phyloP scores from a whole-genome alignment of 2,888 invertebrate species.

The Gymnocheta viridis region DNA sequence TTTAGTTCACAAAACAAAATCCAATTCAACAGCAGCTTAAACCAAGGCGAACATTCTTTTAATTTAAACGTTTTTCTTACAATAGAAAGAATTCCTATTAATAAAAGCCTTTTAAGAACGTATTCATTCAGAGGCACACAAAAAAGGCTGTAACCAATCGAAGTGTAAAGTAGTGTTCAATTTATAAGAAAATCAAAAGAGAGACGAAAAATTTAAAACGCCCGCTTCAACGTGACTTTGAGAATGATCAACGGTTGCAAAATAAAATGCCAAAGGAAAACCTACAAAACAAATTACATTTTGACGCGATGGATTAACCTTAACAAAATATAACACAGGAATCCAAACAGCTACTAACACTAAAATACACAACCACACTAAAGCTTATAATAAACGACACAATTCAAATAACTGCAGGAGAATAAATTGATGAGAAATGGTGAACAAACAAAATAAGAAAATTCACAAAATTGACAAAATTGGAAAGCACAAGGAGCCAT shows the following conservation, averaged over 20 bases:
- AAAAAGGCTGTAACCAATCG: slow-evolving; percentile 12
- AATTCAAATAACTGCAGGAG: slow-evolving; percentile 40
- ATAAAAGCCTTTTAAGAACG: slow-evolving; percentile 10
- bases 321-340: slow-evolving; percentile 43
- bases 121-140: background rate
- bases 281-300: slow-evolving; percentile 48
- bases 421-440: slow-evolving; percentile 40
- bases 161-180: slow-evolving; percentile 42
- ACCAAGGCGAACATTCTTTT: background rate
- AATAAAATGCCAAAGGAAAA: slow-evolving; percentile 33
- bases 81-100: background rate
- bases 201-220: slow-evolving; percentile 2
- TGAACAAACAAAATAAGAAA: slow-evolving; percentile 13
- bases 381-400: slow-evolving; percentile 5
- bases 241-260: slow-evolving; percentile 6
- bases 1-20: too few relatives aligned
- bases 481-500: slow-evolving; percentile 37
- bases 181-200: slow-evolving; percentile 23
- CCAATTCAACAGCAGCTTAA: slow-evolving; percentile 2
- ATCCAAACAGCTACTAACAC: slow-evolving; percentile 1
- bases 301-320: slow-evolving; percentile 61
- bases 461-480: slow-evolving; percentile 15
- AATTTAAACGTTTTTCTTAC: background rate
- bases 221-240: slow-evolving; percentile 17
- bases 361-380: background rate